A percentile compares a stretch with the other conserved stretches of the same genome.
Evolutionary conservation across 64 coral and sea anemone species (phyloP).

Genomic region (Actinia equina): DNA sequence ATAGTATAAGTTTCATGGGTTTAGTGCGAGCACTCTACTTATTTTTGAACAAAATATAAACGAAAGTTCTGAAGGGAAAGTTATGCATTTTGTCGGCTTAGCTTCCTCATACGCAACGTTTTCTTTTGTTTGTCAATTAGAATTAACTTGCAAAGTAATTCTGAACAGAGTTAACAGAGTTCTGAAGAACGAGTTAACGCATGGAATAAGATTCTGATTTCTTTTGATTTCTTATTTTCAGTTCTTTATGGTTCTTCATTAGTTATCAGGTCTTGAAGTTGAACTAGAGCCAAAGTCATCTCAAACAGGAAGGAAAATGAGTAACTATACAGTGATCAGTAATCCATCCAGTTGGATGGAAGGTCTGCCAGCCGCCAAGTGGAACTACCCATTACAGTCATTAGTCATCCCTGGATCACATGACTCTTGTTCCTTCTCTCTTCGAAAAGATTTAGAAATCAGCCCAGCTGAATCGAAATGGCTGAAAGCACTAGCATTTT

Average conservation of each 20-base stretch:
- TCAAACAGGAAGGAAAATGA: neutral
- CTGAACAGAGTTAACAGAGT: too few relatives aligned
- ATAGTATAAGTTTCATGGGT: too few relatives aligned
- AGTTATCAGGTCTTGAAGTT: neutral
- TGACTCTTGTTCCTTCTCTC: slow-evolving; percentile 26
- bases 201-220: neutral
- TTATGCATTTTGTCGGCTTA: too few relatives aligned
- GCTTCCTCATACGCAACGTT: too few relatives aligned
- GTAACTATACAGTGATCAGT: neutral
- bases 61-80: too few relatives aligned
- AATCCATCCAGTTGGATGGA: slow-evolving; percentile 1
- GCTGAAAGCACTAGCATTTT: slow-evolving; percentile 7
- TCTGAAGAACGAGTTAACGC: neutral
- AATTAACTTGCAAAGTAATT: too few relatives aligned
- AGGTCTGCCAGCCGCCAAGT: neutral
- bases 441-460: neutral
- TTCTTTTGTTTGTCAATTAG: too few relatives aligned
- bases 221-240: neutral
- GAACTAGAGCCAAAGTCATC: neutral
- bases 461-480: slow-evolving; percentile 29
- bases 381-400: neutral
- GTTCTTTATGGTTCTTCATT: neutral
- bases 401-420: slow-evolving; percentile 23
- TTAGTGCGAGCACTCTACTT: too few relatives aligned
- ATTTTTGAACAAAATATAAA: too few relatives aligned